Evolutionary conservation across 1,140 invertebrate genomes (phyloP).

Genomic region (Aphidius ervi): DNA sequence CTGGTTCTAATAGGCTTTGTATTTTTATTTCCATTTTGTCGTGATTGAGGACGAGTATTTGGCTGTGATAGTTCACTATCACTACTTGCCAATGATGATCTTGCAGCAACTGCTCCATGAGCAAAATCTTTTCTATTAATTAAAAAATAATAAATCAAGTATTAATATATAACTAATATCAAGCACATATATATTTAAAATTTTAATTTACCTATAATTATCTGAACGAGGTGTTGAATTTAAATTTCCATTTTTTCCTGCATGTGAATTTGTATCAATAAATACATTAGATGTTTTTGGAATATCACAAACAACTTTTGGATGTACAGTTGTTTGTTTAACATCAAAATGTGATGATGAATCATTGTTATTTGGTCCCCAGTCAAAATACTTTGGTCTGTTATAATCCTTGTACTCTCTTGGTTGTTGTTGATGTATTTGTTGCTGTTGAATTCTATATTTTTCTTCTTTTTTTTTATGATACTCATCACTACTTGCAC

Average conservation of each 20-base stretch:
- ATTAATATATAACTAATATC: not conserved
- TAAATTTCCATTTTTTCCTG: conserved; percentile 29
- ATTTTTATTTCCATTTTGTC: conserved; percentile 37
- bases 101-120: conserved; percentile 47
- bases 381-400: conserved; percentile 45
- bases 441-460: conserved; percentile 46
- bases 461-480: conserved; percentile 37
- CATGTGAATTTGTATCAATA: conserved; percentile 38
- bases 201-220: conserved; percentile 36
- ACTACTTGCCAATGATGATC: conserved; percentile 47
- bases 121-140: conserved; percentile 54
- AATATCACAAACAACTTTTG: conserved; percentile 55
- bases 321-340: conserved; percentile 50
- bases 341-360: conserved; percentile 35
- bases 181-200: not conserved
- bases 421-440: conserved; percentile 30
- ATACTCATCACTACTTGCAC: conserved; percentile 33
- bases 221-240: conserved; percentile 39
- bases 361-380: conserved; percentile 31
- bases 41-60: conserved; percentile 47
- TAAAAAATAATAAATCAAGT: too few relatives aligned
- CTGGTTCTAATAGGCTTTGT: conserved; percentile 39
- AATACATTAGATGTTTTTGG: conserved; percentile 52
- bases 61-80: conserved; percentile 53
- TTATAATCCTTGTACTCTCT: conserved; percentile 54